Evolutionary conservation across 2,797 vertebrate species (phyloP).

Genomic region (Rhinichthys osculus): DNA sequence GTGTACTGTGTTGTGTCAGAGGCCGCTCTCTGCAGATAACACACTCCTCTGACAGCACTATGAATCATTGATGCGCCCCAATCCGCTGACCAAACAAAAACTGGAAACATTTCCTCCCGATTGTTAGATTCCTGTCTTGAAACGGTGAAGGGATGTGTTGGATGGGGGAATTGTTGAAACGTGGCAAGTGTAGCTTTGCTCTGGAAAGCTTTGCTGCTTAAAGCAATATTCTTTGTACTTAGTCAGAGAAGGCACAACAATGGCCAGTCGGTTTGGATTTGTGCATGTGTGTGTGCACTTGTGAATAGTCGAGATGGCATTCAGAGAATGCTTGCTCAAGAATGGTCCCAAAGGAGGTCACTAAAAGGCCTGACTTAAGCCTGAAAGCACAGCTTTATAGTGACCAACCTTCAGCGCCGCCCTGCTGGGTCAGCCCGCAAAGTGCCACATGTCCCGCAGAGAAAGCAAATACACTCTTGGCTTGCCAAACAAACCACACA

Average conservation of each 20-base stretch:
- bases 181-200: not conserved
- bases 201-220: not conserved
- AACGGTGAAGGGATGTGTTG: constrained; percentile 20
- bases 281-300: constrained; percentile 36
- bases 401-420: constrained; percentile 52
- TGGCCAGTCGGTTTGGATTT: constrained; percentile 47
- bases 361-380: constrained; percentile 63
- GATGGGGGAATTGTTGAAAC: constrained; percentile 44
- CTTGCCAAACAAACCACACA: constrained; percentile 67
- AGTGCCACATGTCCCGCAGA: constrained; percentile 70
- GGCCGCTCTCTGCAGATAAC: constrained; percentile 61
- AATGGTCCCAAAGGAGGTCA: constrained; percentile 61
- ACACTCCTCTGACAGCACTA: constrained; percentile 70
- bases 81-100: constrained; percentile 74
- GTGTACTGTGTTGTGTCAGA: constrained; percentile 61
- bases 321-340: constrained; percentile 72
- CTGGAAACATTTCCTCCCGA: constrained; percentile 54
- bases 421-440: constrained; percentile 59
- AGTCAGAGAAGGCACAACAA: constrained; percentile 37
- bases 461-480: constrained; percentile 75
- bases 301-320: constrained; percentile 54
- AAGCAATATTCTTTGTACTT: constrained; percentile 11
- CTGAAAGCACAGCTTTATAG: constrained; percentile 65
- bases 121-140: constrained; percentile 47
- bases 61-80: constrained; percentile 76